Evolutionary conservation across 1,140 invertebrate species (phyloP).

Genomic region (Riptortus pedestris): DNA sequence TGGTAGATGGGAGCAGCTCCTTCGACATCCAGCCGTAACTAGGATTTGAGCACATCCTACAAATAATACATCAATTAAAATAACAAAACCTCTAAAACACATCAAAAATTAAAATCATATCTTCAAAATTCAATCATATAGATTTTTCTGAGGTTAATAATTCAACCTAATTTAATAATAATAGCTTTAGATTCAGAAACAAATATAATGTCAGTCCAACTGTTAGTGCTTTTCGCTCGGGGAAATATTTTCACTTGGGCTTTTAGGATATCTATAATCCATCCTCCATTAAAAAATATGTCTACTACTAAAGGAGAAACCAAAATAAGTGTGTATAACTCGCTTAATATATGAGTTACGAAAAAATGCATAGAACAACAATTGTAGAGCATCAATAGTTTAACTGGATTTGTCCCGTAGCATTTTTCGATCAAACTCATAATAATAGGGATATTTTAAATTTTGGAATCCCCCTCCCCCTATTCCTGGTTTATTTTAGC

Average conservation of each 20-base stretch:
- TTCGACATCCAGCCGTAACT: conserved; percentile 23
- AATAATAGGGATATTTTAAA: too few relatives aligned
- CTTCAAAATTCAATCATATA: conserved; percentile 11
- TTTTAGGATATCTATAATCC: background rate
- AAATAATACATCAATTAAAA: conserved; percentile 5
- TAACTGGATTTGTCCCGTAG: too few relatives aligned
- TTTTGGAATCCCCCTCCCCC: too few relatives aligned
- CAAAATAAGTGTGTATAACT: too few relatives aligned
- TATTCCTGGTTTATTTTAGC: too few relatives aligned
- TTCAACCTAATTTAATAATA: conserved; percentile 14
- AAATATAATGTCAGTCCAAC: background rate
- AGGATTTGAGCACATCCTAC: conserved; percentile 10
- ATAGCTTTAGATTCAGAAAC: conserved; percentile 6
- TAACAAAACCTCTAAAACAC: background rate
- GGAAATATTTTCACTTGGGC: background rate
- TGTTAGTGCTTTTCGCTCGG: background rate
- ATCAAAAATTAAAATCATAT: background rate
- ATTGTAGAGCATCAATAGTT: too few relatives aligned
- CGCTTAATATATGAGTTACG: too few relatives aligned
- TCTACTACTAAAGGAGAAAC: too few relatives aligned
- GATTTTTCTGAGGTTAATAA: conserved; percentile 12
- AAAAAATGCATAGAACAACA: too few relatives aligned
- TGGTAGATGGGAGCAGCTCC: conserved; percentile 12
- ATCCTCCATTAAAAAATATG: too few relatives aligned
- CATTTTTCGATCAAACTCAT: too few relatives aligned